These are phyloP conservation scores for Sipha maydis DNA, from an alignment of 2,888 invertebrate species.

Conservation along the genomic window DNA sequence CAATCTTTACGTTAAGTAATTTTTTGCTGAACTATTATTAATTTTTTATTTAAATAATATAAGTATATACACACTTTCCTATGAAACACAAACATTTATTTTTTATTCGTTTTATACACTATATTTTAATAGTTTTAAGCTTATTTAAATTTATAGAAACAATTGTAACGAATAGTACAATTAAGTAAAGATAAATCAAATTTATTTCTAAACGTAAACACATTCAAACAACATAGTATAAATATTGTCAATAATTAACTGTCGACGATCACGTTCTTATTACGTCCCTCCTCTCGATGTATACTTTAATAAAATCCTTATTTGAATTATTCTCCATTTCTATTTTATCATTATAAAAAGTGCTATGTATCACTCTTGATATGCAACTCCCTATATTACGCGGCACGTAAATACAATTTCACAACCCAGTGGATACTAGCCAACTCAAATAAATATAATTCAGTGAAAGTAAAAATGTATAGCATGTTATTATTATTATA, in stretches of 20 bases:
- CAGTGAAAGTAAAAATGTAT: conserved; percentile 60
- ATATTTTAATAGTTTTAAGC: too few species aligned
- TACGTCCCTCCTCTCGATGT: background rate
- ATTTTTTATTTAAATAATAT: background rate
- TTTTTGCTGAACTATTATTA: background rate
- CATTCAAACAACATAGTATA: too few species aligned
- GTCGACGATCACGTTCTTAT: background rate
- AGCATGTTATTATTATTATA: conserved; percentile 53
- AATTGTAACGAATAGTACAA: too few species aligned
- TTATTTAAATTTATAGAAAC: too few species aligned
- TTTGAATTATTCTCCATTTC: background rate
- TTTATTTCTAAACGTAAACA: too few species aligned
- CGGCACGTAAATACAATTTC: conserved; percentile 55
- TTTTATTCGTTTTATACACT: too few species aligned
- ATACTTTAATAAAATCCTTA: background rate
- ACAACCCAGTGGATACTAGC: conserved; percentile 58
- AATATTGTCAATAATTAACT: background rate
- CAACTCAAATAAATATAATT: conserved; percentile 57
- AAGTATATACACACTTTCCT: background rate
- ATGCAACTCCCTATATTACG: conserved; percentile 46
- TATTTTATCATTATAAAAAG: conserved; percentile 13
- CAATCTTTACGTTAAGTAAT: background rate
- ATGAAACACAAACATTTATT: too few species aligned
- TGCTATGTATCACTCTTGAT: conserved; percentile 2
- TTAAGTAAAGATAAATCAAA: too few species aligned